Percentiles rank a stretch among this genome's conserved stretches.
phyloP scores from a whole-genome alignment of 2,113 vertebrate genomes.

The Larimichthys crocea region DNA sequence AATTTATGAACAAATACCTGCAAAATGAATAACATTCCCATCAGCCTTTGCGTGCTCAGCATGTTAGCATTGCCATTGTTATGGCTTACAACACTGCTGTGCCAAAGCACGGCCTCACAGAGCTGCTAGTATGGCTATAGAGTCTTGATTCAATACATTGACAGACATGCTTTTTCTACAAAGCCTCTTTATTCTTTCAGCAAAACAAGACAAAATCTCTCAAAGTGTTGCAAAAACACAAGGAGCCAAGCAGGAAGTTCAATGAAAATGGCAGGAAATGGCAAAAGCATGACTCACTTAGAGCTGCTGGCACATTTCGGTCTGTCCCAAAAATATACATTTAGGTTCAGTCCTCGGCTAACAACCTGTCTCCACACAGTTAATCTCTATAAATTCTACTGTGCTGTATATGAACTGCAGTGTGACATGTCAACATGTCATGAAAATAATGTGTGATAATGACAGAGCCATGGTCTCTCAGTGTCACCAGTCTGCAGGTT shows the following conservation, averaged over 20 bases:
- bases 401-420: background rate
- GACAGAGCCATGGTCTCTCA: slow-evolving; percentile 16
- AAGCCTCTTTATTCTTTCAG: background rate
- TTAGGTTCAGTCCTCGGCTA: background rate
- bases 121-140: background rate
- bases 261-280: background rate
- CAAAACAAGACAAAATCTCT: background rate
- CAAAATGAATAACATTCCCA: background rate
- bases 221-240: background rate
- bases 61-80: background rate
- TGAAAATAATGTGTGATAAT: background rate
- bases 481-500: slow-evolving; percentile 18
- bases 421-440: background rate
- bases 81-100: background rate
- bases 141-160: background rate
- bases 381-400: background rate
- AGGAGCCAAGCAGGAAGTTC: background rate
- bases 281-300: background rate
- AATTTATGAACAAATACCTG: background rate
- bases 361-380: background rate
- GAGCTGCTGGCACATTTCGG: background rate
- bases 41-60: background rate
- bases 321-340: background rate
- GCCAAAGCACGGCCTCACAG: background rate
- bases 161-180: background rate